A percentile compares a stretch with the other conserved stretches of the same genome.
phyloP scores from a whole-genome alignment of 2,113 vertebrate genomes.

The Pholis gunnellus region DNA sequence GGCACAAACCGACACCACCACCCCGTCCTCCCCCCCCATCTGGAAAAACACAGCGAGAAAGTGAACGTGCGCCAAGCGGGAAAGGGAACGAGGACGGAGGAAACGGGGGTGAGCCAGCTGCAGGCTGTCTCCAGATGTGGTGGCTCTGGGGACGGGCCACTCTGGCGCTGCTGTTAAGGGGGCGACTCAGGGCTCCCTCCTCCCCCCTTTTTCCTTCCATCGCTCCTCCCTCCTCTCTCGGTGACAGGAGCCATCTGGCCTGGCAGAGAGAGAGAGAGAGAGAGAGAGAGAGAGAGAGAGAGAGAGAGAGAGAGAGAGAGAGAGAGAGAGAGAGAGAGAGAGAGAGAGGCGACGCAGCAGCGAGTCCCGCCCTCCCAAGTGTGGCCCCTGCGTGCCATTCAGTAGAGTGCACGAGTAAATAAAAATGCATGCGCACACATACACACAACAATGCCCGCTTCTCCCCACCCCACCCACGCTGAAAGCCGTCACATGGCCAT shows the following conservation, averaged over 20 bases:
- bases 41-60: conserved; percentile 57
- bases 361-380: conserved; percentile 63
- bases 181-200: conserved; percentile 50
- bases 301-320: no score
- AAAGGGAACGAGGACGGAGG: conserved; percentile 38
- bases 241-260: conserved; percentile 83
- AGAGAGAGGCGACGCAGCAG: conserved; percentile 57
- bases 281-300: no score
- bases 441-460: conserved; percentile 18
- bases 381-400: conserved; percentile 70
- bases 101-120: conserved; percentile 62
- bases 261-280: conserved; percentile 62
- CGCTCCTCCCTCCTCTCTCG: conserved; percentile 61
- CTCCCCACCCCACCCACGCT: not conserved
- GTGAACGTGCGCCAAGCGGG: conserved; percentile 15
- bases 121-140: conserved; percentile 86
- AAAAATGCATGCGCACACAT: conserved; percentile 52
- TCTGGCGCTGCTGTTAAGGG: conserved; percentile 64
- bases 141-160: conserved; percentile 74
- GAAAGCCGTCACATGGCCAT: conserved; percentile 77
- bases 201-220: conserved; percentile 43
- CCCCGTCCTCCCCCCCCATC: conserved; percentile 36
- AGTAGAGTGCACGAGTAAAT: conserved; percentile 63
- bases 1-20: conserved; percentile 53
- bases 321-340: conserved; percentile 5